phyloP scores from a whole-genome alignment of 2,888 invertebrate species.

The Tortrix viridana region DNA sequence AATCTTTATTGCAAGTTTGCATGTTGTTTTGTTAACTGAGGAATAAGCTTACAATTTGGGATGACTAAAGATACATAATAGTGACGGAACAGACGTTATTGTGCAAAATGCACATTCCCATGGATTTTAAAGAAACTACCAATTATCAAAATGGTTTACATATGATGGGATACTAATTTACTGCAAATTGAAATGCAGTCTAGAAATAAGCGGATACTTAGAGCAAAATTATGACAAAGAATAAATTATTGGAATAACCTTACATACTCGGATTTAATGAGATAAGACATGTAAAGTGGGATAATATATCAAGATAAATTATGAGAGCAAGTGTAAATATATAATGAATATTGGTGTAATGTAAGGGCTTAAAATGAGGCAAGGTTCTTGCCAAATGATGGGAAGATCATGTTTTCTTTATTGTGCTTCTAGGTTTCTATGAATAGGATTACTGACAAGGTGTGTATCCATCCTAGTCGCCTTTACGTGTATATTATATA shows the following conservation, averaged over 20 bases:
- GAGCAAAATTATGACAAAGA: conserved; percentile 21
- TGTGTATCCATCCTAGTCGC: conserved; percentile 8
- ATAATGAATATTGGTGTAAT: background rate
- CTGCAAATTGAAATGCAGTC: background rate
- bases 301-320: conserved; percentile 10
- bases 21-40: too few relatives aligned
- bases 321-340: conserved; percentile 14
- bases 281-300: conserved; percentile 24
- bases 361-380: conserved; percentile 4
- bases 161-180: background rate
- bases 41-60: too few relatives aligned
- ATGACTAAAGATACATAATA: too few relatives aligned
- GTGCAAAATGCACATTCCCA: background rate
- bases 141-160: background rate
- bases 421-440: conserved; percentile 31
- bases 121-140: background rate
- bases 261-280: conserved; percentile 20
- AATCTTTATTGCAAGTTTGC: too few relatives aligned
- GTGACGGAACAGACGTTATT: too few relatives aligned
- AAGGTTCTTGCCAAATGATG: conserved; percentile 6
- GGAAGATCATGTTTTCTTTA: conserved; percentile 9
- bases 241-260: conserved; percentile 18
- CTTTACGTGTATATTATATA: conserved; percentile 43
- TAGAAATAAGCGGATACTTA: background rate
- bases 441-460: conserved; percentile 9